phyloP scores from a whole-genome alignment of 1,140 invertebrate genomes.

The Penaeus vannamei region DNA sequence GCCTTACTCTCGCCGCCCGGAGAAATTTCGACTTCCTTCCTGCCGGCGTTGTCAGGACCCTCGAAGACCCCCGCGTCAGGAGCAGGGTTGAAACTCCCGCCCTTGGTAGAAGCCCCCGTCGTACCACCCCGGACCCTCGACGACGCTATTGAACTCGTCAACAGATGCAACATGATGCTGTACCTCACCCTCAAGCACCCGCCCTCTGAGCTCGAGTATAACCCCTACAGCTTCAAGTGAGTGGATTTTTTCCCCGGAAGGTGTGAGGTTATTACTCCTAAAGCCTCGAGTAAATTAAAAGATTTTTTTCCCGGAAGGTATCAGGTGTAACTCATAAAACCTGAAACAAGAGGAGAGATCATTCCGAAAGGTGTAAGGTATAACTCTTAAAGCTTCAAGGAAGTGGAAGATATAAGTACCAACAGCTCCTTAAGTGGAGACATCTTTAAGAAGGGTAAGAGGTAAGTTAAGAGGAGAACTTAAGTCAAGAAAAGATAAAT shows the following conservation, averaged over 20 bases:
- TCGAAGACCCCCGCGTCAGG: neutral
- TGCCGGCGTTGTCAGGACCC: neutral
- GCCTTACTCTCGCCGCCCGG: neutral
- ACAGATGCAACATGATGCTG: conserved; percentile 37
- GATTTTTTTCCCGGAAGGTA: neutral
- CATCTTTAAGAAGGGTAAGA: too few relatives aligned
- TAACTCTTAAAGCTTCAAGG: too few relatives aligned
- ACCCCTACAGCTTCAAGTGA: conserved; percentile 61
- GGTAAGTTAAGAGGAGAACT: too few relatives aligned
- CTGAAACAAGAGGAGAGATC: neutral
- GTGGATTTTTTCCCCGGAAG: too few relatives aligned
- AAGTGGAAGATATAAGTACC: too few relatives aligned
- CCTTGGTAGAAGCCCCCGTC: conserved; percentile 40
- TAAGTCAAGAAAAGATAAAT: too few relatives aligned
- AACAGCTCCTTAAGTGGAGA: too few relatives aligned
- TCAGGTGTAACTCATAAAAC: neutral
- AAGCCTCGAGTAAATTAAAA: neutral
- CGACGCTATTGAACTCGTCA: conserved; percentile 48
- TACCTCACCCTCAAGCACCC: conserved; percentile 41
- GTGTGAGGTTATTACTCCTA: neutral
- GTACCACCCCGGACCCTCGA: conserved; percentile 46
- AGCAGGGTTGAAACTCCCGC: conserved; percentile 39
- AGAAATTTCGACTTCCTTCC: neutral
- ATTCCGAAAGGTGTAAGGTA: neutral
- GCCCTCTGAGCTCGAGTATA: conserved; percentile 42